Conservation (phyloP, 2,113 vertebrate genomes). For the Saccopteryx bilineata region DNA sequence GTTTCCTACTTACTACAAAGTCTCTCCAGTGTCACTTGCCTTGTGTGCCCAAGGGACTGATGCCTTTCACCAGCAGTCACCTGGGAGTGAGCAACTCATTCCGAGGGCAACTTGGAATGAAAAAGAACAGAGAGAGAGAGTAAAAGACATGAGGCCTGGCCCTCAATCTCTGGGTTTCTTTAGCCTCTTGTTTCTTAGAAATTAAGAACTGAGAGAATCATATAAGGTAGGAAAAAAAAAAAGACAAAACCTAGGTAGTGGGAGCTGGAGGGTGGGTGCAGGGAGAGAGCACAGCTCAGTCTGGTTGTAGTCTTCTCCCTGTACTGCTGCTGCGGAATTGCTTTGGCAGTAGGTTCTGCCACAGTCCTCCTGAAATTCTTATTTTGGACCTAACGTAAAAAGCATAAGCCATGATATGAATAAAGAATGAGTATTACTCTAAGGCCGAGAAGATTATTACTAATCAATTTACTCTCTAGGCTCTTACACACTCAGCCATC, state of each 20-base stretch:
- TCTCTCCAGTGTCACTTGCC: background rate
- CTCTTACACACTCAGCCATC: background rate
- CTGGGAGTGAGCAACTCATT: background rate
- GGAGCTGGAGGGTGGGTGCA: background rate
- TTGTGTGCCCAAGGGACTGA: too few relatives aligned
- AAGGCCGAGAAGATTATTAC: background rate
- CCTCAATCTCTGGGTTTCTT: background rate
- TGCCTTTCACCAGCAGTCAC: too few relatives aligned
- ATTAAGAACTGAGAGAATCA: background rate
- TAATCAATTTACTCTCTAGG: conserved; percentile 54
- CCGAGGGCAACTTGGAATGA: background rate
- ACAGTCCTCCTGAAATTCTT: background rate
- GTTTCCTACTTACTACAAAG: background rate
- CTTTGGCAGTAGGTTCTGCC: background rate
- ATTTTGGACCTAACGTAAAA: background rate
- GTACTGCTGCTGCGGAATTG: background rate
- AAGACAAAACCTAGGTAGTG: background rate
- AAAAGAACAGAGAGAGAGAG: background rate
- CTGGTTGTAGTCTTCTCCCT: background rate
- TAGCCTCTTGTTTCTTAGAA: background rate
- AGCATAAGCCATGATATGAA: background rate
- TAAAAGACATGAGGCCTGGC: background rate
- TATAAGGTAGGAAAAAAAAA: background rate
- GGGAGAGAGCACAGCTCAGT: rapidly evolving
- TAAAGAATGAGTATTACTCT: background rate